These are phyloP conservation scores for Dryoscopus gambensis DNA, from an alignment of 2,113 vertebrate genomes.

Conservation along the genomic window DNA sequence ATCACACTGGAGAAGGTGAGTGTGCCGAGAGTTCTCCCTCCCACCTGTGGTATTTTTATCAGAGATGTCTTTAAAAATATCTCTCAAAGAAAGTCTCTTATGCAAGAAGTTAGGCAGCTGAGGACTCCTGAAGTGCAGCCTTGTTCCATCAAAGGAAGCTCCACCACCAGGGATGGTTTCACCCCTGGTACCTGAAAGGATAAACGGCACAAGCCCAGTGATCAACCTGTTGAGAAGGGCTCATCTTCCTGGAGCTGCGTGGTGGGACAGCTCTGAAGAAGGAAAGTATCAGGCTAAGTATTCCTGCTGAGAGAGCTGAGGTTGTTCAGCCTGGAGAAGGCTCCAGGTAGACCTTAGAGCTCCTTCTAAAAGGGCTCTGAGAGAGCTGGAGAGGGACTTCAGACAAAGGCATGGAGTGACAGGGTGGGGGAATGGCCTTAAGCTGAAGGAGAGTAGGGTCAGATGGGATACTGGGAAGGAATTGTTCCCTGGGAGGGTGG, in stretches of 20 bases:
- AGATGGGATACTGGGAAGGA: background rate
- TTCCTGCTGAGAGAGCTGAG: background rate
- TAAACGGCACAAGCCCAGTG: background rate
- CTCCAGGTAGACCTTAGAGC: background rate
- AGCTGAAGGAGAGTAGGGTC: background rate
- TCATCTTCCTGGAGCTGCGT: background rate
- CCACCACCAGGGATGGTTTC: background rate
- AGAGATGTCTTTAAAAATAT: constrained; percentile 29
- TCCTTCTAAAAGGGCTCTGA: background rate
- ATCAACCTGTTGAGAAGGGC: background rate
- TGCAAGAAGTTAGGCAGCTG: constrained; percentile 16
- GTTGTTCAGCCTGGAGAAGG: background rate
- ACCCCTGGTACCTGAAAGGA: background rate
- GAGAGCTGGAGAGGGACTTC: background rate
- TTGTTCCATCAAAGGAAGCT: background rate
- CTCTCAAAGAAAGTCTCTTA: constrained; percentile 17
- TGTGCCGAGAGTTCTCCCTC: constrained; percentile 1
- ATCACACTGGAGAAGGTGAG: background rate
- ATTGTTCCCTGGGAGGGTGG: background rate
- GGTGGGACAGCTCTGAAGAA: background rate
- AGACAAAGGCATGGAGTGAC: background rate
- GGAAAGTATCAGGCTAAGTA: background rate
- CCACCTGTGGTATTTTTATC: constrained; percentile 48
- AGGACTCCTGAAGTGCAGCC: background rate
- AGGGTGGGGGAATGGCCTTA: background rate